Evolutionary conservation across 2,888 invertebrate genomes (phyloP).

Genomic region (Palloptera scutellata): DNA sequence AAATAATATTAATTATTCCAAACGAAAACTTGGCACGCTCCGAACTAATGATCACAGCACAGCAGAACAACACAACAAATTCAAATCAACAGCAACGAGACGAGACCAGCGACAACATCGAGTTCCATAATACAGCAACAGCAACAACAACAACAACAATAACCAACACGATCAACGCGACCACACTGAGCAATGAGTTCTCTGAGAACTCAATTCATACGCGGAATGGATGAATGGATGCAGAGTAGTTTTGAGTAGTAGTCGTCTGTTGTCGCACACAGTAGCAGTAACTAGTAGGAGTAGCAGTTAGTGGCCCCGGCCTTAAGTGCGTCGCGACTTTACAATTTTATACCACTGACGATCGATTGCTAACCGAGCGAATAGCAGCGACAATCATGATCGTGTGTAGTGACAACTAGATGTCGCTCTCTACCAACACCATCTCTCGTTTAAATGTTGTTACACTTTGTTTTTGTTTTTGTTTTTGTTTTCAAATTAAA

Average conservation of each 20-base stretch:
- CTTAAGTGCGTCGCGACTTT: background rate
- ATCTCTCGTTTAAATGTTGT: background rate
- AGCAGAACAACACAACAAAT: conserved; percentile 18
- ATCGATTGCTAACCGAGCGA: background rate
- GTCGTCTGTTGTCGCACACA: background rate
- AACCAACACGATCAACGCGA: background rate
- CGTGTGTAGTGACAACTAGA: conserved; percentile 30
- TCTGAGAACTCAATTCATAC: no score
- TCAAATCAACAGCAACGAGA: background rate
- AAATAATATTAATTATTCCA: conserved; percentile 19
- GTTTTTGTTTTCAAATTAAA: background rate
- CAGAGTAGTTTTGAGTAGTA: background rate
- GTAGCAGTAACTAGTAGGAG: background rate
- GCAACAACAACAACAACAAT: background rate
- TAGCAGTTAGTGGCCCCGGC: background rate
- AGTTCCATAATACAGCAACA: background rate
- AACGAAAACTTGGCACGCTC: conserved; percentile 29
- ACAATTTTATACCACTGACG: no score
- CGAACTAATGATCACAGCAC: conserved; percentile 32
- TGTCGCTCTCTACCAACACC: conserved; percentile 18
- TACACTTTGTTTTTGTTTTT: background rate
- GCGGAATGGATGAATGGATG: background rate
- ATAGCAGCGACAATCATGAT: background rate
- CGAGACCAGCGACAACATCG: background rate
- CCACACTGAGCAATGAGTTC: no score